Evolutionary conservation across 2,797 vertebrate genomes (phyloP), one percentile per base, ranked within the genome.

Genomic region (Philypnodon macrostomus): DNA sequence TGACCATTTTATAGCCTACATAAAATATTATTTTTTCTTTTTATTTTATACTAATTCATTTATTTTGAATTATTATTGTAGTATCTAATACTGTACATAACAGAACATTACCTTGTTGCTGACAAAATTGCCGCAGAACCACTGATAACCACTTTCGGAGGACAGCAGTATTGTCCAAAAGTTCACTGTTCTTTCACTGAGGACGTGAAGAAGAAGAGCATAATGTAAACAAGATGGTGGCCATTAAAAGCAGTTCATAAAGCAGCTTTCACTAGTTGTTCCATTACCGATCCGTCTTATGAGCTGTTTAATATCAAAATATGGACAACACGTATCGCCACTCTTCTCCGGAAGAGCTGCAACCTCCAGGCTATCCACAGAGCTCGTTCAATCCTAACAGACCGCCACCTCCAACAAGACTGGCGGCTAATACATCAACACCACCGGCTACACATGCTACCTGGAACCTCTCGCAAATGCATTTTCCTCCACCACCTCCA

Each of bases 241-340:
- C 16, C 41, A 8, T n/a, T 30, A 15, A 18, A 11, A 15, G 14
- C 39, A 29, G 1, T 26, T 7, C 23, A 4, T 26, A 26, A 7
- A 40, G 18, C 26, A 2, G 9, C 10, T 29, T 2, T 4, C 4
- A 26, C 1, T 15, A 10, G 0, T 16, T 27, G 11, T 42, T 10
- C 15, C 9, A 2, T 13, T 4, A 42, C 11, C 24, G n/a, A 5
- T 11, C 39, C 4, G 6, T 13, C 16, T 18, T 44, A n/a, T 18
- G n/a, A 30, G 2, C 16, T 18, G 16, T 30, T 18, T 29, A 1
- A 29, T 16, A 15, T 14, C 2, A 1, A 19, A 9, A 19, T n/a
- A 74, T 71, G 67, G 50, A 63, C 13, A 18, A 47, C 13, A 12
- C 14, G 1, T 62, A 59, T 9, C 36, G 17, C 1, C 32, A 17